Percentiles rank a stretch among this genome's conserved stretches.
Conservation (phyloP, 2,888 invertebrate species). For the Teleogryllus oceanicus region DNA sequence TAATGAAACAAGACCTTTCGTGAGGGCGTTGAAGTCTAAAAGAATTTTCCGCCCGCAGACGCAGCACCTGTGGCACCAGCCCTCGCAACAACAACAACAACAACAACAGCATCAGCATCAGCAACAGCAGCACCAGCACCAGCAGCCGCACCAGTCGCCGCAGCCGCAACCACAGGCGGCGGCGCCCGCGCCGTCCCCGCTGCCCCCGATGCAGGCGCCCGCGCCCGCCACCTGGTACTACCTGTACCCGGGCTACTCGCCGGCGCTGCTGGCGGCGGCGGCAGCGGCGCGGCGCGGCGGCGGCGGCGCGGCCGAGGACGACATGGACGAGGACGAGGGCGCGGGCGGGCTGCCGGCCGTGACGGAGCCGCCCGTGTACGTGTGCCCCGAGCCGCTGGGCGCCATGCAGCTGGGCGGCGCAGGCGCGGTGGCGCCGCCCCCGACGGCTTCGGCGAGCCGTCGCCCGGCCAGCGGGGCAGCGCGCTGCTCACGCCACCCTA, state of each 20-base stretch:
- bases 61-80: constrained; percentile 37
- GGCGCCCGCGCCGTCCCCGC: constrained; percentile 33
- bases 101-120: constrained; percentile 45
- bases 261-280: constrained; percentile 53
- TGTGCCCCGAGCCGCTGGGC: constrained; percentile 41
- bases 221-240: constrained; percentile 43
- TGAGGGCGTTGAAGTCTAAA: too few relatives aligned
- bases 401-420: constrained; percentile 38
- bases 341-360: constrained; percentile 42
- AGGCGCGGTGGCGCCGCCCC: constrained; percentile 38
- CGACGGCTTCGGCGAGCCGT: constrained; percentile 23
- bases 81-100: constrained; percentile 38
- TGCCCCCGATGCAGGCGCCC: constrained; percentile 37
- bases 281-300: constrained; percentile 43
- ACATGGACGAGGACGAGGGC: constrained; percentile 47
- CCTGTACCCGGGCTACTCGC: constrained; percentile 45
- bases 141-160: constrained; percentile 25
- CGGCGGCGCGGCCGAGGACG: constrained; percentile 42
- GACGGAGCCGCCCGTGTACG: constrained; percentile 41
- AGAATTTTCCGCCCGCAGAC: neutral
- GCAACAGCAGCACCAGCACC: constrained; percentile 38
- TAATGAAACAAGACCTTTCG: too few relatives aligned
- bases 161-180: constrained; percentile 37
- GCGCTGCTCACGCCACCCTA: constrained; percentile 56
- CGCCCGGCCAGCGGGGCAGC: neutral